Evolutionary conservation across 2,797 vertebrate species (phyloP), one percentile per base, ranked within the genome.

Genomic region (Hozukius guyotensis): DNA sequence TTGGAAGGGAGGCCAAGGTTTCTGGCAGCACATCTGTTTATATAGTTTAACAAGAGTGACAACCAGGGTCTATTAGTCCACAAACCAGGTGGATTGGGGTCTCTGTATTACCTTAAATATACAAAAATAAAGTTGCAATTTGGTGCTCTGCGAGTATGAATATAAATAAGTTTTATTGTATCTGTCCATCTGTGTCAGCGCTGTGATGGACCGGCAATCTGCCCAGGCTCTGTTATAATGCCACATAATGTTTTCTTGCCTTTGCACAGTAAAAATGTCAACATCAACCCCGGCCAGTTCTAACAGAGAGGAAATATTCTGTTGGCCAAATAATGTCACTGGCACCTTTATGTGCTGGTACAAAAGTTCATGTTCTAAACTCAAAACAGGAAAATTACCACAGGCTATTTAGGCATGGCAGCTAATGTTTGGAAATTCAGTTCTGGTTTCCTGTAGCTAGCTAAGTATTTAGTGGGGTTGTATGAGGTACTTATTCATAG

Each of bases 231-330:
- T 38, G 18, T 56, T 64, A 62, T 71, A 78, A 70, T 66, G 42
- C 65, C 59, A 62, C 70, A 60, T 20, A 69, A 5, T 55, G 56
- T 72, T 74, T 87, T 75, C 29, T 63, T 72, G 49, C 22, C 42
- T 71, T 72, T 73, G 4, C 27, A 63, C 27, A 31, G 27, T 49
- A 55, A 80, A 85, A 69, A 72, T 57, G 36, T 86, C 74, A 81
- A 61, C 73, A 64, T 66, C 56, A 53, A 31, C 42, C 20, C 1
- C 78, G 2, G 38, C 38, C 38, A 42, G 38, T 42, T 57, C 18
- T 72, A 53, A 34, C 22, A 42, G 42, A 56, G 42, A 75, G 75
- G 56, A 88, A 63, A 79, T 74, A 71, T 42, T 66, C 14, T 59
- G 20, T 4, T 56, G 22, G 16, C 20, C 29, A 69, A 71, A 83